These are phyloP conservation scores for Enteromius argenteus DNA, from an alignment of 2,797 vertebrate species.

Conservation along the genomic window DNA sequence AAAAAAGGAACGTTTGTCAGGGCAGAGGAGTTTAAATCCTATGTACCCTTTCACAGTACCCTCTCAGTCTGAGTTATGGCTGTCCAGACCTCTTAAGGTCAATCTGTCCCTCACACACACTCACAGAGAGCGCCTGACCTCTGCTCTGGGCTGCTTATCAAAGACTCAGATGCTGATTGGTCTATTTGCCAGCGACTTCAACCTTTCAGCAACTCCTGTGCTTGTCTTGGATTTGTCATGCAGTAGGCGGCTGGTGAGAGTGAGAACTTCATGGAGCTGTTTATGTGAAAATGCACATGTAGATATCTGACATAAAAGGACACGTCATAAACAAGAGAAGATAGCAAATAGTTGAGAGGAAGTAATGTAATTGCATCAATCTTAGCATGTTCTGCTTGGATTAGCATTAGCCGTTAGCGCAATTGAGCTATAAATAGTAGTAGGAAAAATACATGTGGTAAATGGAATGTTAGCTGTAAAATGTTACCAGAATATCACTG, in stretches of 20 bases:
- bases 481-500: not conserved
- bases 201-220: slow-evolving; percentile 43
- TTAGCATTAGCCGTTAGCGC: not conserved
- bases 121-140: slow-evolving; percentile 21
- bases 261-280: slow-evolving; percentile 15
- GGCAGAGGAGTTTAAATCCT: slow-evolving; percentile 1
- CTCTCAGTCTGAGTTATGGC: slow-evolving; percentile 48
- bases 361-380: not conserved
- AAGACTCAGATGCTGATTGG: slow-evolving; percentile 38
- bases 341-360: not conserved
- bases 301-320: not conserved
- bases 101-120: slow-evolving; percentile 43
- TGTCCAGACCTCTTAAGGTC: slow-evolving; percentile 53
- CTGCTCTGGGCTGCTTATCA: slow-evolving; percentile 40
- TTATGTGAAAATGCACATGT: slow-evolving; percentile 2
- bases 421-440: not conserved
- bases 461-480: not conserved
- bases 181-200: slow-evolving; percentile 30
- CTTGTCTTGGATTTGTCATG: slow-evolving; percentile 46
- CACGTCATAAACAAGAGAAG: not conserved
- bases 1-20: slow-evolving; percentile 16
- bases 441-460: not conserved
- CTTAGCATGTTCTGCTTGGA: not conserved
- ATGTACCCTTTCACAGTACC: slow-evolving; percentile 28
- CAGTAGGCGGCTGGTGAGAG: slow-evolving; percentile 2